phyloP scores from a whole-genome alignment of 1,140 invertebrate species.

The Lysiphlebus fabarum region DNA sequence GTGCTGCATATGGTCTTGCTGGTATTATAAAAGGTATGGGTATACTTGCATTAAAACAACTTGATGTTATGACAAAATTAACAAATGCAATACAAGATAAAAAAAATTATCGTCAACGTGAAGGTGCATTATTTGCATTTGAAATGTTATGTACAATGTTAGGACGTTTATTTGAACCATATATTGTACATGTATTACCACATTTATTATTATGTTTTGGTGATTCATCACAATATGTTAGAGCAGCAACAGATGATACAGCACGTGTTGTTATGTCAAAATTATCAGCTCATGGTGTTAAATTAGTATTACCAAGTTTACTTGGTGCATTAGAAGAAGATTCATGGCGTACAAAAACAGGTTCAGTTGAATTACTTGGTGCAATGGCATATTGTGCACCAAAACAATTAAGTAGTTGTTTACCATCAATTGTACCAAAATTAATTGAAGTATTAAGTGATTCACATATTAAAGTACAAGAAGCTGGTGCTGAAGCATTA shows the following conservation, averaged over 20 bases:
- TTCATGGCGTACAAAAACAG: constrained; percentile 97
- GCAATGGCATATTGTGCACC: constrained; percentile 98
- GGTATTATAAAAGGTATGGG: constrained; percentile 94
- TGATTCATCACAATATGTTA: constrained; percentile 86
- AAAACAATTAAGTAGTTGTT: constrained; percentile 94
- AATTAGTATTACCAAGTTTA: constrained; percentile 88
- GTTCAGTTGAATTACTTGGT: constrained; percentile 94
- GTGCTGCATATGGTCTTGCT: constrained; percentile 85
- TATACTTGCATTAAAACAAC: constrained; percentile 90
- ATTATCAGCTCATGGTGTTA: constrained; percentile 93
- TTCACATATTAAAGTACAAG: constrained; percentile 97
- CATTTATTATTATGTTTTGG: constrained; percentile 94
- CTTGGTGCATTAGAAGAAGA: constrained; percentile 93
- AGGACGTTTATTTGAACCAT: constrained; percentile 95
- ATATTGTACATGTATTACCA: constrained; percentile 95
- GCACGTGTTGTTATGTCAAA: constrained; percentile 96
- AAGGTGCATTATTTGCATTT: constrained; percentile 96
- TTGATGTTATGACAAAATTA: constrained; percentile 92
- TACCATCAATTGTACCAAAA: constrained; percentile 98
- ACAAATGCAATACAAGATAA: constrained; percentile 95
- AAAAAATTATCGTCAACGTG: constrained; percentile 88
- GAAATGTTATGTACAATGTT: constrained; percentile 95
- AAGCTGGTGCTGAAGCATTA: constrained; percentile 90
- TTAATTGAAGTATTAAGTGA: constrained; percentile 96
- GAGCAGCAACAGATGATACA: constrained; percentile 90